Conservation (phyloP, 2,113 vertebrate genomes). For the Colinus virginianus region DNA sequence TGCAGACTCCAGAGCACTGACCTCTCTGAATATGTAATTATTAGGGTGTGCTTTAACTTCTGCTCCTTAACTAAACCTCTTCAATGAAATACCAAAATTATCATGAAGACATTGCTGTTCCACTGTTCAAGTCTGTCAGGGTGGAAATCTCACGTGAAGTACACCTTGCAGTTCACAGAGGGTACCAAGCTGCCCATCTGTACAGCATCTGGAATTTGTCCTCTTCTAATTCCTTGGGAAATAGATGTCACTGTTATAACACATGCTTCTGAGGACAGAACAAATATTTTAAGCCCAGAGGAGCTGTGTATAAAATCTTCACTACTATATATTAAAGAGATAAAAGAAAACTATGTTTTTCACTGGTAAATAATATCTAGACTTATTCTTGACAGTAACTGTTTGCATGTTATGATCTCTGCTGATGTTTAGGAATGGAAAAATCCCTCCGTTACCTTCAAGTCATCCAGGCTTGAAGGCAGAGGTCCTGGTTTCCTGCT, state of each 20-base stretch:
- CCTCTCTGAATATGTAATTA: background rate
- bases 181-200: background rate
- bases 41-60: background rate
- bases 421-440: background rate
- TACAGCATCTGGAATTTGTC: background rate
- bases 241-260: background rate
- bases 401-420: background rate
- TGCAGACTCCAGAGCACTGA: background rate
- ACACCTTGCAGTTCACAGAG: background rate
- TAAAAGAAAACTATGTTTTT: background rate
- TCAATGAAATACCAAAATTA: background rate
- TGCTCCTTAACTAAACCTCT: background rate
- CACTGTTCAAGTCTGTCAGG: background rate
- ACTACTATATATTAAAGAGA: background rate
- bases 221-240: background rate
- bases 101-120: background rate
- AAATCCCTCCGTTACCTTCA: constrained; percentile 87
- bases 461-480: constrained; percentile 93
- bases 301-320: background rate
- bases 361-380: background rate
- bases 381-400: background rate
- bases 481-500: constrained; percentile 89
- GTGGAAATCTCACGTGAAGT: background rate
- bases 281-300: background rate
- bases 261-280: background rate